phyloP scores from a whole-genome alignment of 1,140 invertebrate genomes.

The Wiebesia pumilae region DNA sequence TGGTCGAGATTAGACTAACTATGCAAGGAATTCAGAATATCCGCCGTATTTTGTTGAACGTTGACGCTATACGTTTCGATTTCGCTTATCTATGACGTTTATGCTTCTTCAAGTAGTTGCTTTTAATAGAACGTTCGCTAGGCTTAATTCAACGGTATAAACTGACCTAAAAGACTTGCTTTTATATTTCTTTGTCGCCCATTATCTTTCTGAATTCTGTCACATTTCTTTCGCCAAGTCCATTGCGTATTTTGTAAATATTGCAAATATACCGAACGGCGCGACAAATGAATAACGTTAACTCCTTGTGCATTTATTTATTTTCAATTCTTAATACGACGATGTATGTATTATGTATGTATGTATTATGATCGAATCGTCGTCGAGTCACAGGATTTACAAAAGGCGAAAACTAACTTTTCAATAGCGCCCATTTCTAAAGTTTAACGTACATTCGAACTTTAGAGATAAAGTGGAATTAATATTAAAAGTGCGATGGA shows the following conservation, averaged over 20 bases:
- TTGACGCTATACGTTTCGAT: not conserved
- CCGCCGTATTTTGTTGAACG: conserved; percentile 11
- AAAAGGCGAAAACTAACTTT: not conserved
- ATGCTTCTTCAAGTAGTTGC: conserved; percentile 11
- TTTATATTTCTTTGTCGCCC: conserved; percentile 14
- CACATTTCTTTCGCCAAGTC: not conserved
- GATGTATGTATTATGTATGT: no score
- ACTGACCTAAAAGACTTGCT: not conserved
- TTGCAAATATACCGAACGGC: no score
- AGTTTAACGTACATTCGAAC: not conserved
- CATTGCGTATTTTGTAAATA: not conserved
- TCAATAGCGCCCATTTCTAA: not conserved
- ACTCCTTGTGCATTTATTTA: not conserved
- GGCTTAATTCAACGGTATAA: not conserved
- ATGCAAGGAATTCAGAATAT: conserved; percentile 21
- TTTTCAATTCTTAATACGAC: not conserved
- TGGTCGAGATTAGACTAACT: conserved; percentile 11
- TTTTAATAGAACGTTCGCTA: conserved; percentile 32
- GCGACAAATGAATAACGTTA: not conserved
- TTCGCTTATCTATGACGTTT: conserved; percentile 30
- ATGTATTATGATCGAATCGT: not conserved
- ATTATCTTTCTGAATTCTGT: conserved; percentile 12
- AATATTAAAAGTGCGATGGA: not conserved
- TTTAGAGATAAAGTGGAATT: not conserved
- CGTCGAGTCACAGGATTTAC: not conserved